Conservation (phyloP, 2,113 vertebrate species). For the Brachyistius frenatus region DNA sequence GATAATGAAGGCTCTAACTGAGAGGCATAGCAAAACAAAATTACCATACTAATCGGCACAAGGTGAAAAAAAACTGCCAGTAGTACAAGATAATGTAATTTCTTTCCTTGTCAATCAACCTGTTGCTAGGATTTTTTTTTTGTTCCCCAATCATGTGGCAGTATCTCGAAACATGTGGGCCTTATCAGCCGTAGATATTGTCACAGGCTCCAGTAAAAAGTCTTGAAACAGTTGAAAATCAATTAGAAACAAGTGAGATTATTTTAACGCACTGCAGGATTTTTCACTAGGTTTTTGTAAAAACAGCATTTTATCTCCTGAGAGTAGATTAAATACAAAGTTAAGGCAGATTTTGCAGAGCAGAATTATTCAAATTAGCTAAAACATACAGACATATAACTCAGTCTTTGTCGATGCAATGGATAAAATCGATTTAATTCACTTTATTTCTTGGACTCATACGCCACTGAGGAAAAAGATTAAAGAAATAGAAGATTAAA, state of each 20-base stretch:
- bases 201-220: constrained; percentile 16
- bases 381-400: not conserved
- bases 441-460: constrained; percentile 13
- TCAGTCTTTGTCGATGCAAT: not conserved
- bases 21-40: not conserved
- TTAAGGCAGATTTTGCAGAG: constrained; percentile 6
- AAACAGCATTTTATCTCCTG: not conserved
- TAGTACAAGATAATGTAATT: constrained; percentile 33
- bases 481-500: not conserved
- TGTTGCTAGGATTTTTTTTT: constrained; percentile 11
- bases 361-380: constrained; percentile 6
- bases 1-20: constrained; percentile 39
- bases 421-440: not conserved
- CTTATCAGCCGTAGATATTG: constrained; percentile 31
- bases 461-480: not conserved
- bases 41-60: constrained; percentile 33
- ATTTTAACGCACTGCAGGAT: not conserved
- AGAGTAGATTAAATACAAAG: constrained; percentile 11
- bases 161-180: constrained; percentile 43
- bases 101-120: constrained; percentile 52
- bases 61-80: constrained; percentile 35
- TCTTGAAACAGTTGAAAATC: constrained; percentile 39
- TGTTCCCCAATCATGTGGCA: constrained; percentile 12
- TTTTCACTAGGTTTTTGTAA: constrained; percentile 5
- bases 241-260: constrained; percentile 23